Conservation (phyloP, 2,113 vertebrate genomes). For the Vombatus ursinus region DNA sequence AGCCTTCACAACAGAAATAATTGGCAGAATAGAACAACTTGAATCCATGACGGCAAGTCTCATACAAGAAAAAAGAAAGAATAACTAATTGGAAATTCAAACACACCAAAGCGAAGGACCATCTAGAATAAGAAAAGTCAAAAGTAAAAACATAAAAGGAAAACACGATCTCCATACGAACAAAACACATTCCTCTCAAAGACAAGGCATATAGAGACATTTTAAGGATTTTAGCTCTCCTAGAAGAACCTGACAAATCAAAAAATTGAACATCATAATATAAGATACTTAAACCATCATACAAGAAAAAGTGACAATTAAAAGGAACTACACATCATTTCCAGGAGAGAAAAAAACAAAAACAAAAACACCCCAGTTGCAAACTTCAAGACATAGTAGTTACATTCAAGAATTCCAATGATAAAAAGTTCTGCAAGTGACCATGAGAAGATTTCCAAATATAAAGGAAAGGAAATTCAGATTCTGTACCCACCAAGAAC, state of each 20-base stretch:
- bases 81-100: not conserved
- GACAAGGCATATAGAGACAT: not conserved
- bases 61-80: not conserved
- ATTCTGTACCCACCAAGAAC: not conserved
- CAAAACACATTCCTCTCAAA: not conserved
- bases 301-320: not conserved
- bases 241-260: not conserved
- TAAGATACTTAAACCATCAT: not conserved
- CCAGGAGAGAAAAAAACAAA: not conserved
- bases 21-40: too few relatives aligned
- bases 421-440: not conserved
- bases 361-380: not conserved
- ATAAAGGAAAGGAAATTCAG: not conserved
- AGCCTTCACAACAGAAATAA: too few relatives aligned
- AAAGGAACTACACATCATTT: not conserved
- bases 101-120: not conserved
- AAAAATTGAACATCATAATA: not conserved
- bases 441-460: not conserved
- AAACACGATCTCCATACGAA: not conserved
- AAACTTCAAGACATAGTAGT: not conserved
- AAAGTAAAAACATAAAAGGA: not conserved
- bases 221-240: not conserved
- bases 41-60: not conserved
- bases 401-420: not conserved
- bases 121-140: not conserved